Evolutionary conservation across 2,113 vertebrate species (phyloP).

Genomic region (Callocephalon fimbriatum): DNA sequence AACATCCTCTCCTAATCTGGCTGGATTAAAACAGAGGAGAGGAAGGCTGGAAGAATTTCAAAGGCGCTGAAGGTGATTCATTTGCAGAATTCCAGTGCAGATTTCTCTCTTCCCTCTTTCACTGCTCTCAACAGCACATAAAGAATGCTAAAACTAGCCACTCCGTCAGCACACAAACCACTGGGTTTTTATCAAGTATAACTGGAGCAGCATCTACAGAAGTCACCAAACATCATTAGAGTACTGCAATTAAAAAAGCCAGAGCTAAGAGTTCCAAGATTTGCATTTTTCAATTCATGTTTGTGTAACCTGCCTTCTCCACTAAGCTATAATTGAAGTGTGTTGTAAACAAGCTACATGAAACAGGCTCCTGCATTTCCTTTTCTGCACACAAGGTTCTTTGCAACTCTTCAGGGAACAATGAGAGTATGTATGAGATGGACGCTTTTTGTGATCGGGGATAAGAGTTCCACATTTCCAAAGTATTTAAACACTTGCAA

Average conservation of each 20-base stretch:
- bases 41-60: background rate
- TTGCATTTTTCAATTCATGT: background rate
- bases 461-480: background rate
- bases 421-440: background rate
- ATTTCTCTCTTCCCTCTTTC: background rate
- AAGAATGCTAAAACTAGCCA: background rate
- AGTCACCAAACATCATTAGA: background rate
- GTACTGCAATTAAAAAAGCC: background rate
- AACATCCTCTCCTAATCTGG: background rate
- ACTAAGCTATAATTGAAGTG: background rate
- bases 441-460: background rate
- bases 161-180: background rate
- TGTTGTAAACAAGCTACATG: background rate
- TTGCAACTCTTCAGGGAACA: background rate
- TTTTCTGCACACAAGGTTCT: background rate
- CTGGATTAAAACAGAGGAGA: background rate
- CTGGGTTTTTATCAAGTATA: background rate
- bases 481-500: background rate
- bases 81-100: background rate
- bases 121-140: background rate
- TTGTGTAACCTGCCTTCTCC: background rate
- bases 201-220: background rate
- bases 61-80: background rate
- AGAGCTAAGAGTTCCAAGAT: background rate
- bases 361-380: background rate